Base-by-base conservation (phyloP, 1,140 invertebrate species). In the Pseudomyrmex pallidus region DNA sequence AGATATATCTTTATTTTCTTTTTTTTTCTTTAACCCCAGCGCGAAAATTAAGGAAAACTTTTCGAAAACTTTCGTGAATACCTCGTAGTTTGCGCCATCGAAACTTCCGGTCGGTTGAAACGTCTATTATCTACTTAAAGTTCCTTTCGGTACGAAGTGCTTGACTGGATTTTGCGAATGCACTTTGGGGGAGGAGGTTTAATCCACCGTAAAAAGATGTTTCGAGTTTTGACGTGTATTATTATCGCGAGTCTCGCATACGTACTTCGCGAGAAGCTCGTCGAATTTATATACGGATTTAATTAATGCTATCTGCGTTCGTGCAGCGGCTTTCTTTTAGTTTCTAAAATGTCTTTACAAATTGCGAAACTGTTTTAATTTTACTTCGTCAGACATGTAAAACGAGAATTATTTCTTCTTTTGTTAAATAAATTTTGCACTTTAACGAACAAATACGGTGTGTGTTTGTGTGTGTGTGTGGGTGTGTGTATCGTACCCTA, bases 51-150 rank as follows among this genome's bases (percentile, higher is more conserved):
- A 77, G 44, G 12, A 70, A 50, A 52, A 52, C 50, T 52, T n/a
- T 56, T 10, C 8, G 13, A 77, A 70, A 80, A 70, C 44, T 80
- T 61, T 13, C 20, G 54, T 61, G 61, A 80, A 80, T 72, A 61
- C 54, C 68, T 70, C 22, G 67, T 54, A 68, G 22, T 46, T 80
- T 72, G 20, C 76, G 54, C 54, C 20, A 9, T 25, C 12, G 54
- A 50, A 72, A 80, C 57, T 17, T 80, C 57, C 9, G 54, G 20
- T 20, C 52, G 64, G 59, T 44, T 70, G 57, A 59, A 80, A 12
- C 46, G 20, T 70, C 20, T 66, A 25, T 59, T 78, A 70, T 70
- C 64, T 78, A 72, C 76, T 70, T 80, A 61, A 80, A 80, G 44
- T 70, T 80, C 50, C 54, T 20, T 50, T 72, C 63, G 44, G 15